Percentiles rank a stretch among this genome's conserved stretches.
Conservation (phyloP, 2,888 invertebrate species). For the Hedya salicella region DNA sequence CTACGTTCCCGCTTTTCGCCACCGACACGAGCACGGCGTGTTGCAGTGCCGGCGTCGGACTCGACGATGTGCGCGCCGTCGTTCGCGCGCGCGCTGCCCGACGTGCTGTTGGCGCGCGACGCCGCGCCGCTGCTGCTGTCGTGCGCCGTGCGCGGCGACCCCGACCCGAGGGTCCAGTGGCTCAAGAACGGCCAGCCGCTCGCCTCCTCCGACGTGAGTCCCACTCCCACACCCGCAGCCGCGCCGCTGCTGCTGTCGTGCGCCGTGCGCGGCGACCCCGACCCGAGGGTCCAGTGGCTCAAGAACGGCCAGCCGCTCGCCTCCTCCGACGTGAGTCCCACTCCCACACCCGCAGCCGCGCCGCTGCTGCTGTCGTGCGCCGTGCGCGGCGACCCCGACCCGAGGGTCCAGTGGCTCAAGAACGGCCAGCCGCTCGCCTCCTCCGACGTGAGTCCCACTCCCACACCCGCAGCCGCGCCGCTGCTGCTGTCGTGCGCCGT, state of each 20-base stretch:
- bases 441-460: slow-evolving; percentile 60
- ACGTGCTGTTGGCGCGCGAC: slow-evolving; percentile 91
- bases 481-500: slow-evolving; percentile 93
- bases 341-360: slow-evolving; percentile 92
- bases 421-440: slow-evolving; percentile 88
- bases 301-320: slow-evolving; percentile 90
- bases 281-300: slow-evolving; percentile 95
- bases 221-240: slow-evolving; percentile 88
- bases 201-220: slow-evolving; percentile 69
- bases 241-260: slow-evolving; percentile 92
- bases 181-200: slow-evolving; percentile 91
- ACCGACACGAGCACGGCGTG: no score
- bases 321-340: slow-evolving; percentile 66
- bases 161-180: slow-evolving; percentile 97
- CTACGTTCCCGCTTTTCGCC: no score
- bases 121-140: slow-evolving; percentile 94
- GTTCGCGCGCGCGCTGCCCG: slow-evolving; percentile 91
- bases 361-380: slow-evolving; percentile 92
- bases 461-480: slow-evolving; percentile 95
- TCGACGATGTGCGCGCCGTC: slow-evolving; percentile 94
- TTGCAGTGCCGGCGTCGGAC: slow-evolving; percentile 92
- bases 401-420: slow-evolving; percentile 95
- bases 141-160: slow-evolving; percentile 95
- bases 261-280: slow-evolving; percentile 95
- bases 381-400: slow-evolving; percentile 96